Evolutionary conservation across 2,888 invertebrate species (phyloP), one percentile per base, ranked within the genome.

Genomic region (Drosophila atripex): DNA sequence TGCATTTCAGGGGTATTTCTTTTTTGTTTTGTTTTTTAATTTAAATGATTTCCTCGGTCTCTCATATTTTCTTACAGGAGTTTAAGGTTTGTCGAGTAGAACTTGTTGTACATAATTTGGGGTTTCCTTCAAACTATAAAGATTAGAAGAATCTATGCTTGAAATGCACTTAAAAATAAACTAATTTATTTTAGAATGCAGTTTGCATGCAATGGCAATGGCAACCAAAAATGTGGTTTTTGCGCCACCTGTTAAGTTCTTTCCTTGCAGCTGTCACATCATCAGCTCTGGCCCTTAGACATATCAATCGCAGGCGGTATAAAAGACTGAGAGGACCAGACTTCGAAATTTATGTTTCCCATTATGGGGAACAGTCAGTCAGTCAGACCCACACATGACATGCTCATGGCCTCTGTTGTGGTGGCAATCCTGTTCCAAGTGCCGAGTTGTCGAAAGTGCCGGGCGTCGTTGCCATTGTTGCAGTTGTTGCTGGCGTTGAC

Each of bases 341-440:
- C 77, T 54, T 56, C 63, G 55, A 53, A 84, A 82, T 84, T 77
- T 82, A 82, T 82, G 86, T 66, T 77, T 80, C 74, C 84, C 80
- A 82, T 84, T 84, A 74, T 71, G 80, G 64, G 73, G 16, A 39
- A 35, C 35, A n/a, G 35, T 35, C 7, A n/a, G 35, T 35, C 35
- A 35, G 16, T 8, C 39, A 41, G 16, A 3, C 18, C 14, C 61
- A 41, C 71, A 43, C 55, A 72, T 49, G 55, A 32, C 71, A 50
- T 16, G 21, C 6, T 16, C n/a, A 3, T 14, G 43, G 41, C 56
- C 28, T 38, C 32, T 46, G 49, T 39, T 9, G 47, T 14, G 35
- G 16, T 38, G 28, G 41, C 8, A 30, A 50, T 35, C 9, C 23
- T 38, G 30, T 23, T 28, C 32, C 28, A 32, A 57, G 47, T 63